These are phyloP conservation scores for Torymus auratus DNA, from an alignment of 2,888 invertebrate species.

Conservation along the genomic window DNA sequence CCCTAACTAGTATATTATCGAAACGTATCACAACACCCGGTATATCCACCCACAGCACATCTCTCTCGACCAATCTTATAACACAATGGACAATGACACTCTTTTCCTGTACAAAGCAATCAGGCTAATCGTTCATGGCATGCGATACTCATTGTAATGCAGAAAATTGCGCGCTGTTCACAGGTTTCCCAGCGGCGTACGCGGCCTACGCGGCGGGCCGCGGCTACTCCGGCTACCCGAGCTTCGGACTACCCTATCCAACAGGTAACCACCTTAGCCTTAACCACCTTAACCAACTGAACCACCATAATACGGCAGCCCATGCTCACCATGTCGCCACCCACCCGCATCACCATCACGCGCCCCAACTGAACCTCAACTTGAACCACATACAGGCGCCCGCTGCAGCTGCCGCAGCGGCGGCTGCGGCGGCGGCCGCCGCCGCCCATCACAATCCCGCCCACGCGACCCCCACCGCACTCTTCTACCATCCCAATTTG, in stretches of 20 bases:
- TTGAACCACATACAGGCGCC: slow-evolving; percentile 78
- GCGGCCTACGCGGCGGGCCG: slow-evolving; percentile 97
- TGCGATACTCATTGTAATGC: slow-evolving; percentile 50
- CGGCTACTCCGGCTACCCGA: slow-evolving; percentile 97
- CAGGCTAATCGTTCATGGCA: slow-evolving; percentile 1
- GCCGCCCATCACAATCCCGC: slow-evolving; percentile 59
- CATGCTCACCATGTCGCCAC: slow-evolving; percentile 48
- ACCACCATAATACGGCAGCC: slow-evolving; percentile 72
- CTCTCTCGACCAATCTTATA: too few relatives aligned
- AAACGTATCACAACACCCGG: too few relatives aligned
- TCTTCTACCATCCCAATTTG: slow-evolving; percentile 76
- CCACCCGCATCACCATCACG: slow-evolving; percentile 72
- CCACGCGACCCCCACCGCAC: slow-evolving; percentile 79
- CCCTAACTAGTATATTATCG: too few relatives aligned
- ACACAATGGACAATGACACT: too few relatives aligned
- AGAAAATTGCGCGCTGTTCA: slow-evolving; percentile 66
- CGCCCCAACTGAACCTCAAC: slow-evolving; percentile 77
- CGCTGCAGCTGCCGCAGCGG: slow-evolving; percentile 60
- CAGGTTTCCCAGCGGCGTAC: slow-evolving; percentile 97
- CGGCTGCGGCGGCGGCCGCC: slow-evolving; percentile 37
- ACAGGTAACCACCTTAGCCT: slow-evolving; percentile 95
- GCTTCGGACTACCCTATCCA: slow-evolving; percentile 98
- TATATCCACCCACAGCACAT: too few relatives aligned
- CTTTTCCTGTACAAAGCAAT: slow-evolving; percentile 16
- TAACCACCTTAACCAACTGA: slow-evolving; percentile 85